Evolutionary conservation across 1,140 invertebrate genomes (phyloP), one percentile per base, ranked within the genome.

Genomic region (Caerostris extrusa): DNA sequence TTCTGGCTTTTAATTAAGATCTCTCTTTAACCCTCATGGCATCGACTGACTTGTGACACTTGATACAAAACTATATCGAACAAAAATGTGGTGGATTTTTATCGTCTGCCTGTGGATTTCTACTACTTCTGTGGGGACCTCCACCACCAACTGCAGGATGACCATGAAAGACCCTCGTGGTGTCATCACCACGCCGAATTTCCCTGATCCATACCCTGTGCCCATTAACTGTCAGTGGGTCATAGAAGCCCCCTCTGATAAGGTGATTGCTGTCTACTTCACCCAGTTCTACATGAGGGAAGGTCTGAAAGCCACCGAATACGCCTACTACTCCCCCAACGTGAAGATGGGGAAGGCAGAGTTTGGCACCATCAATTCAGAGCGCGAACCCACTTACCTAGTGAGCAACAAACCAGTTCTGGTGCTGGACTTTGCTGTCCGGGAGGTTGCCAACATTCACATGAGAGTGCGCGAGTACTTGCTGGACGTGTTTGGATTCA

Each of bases 401-500:
- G 97, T 97, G 95, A 97, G 98, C 61, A 96, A 97, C 95, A 97
- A 97, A 77, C 97, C 97, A 57, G 98, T 97, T 94, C 96, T 99
- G 67, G 98, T 98, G 50, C 97, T 99, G 57, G 97, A 98, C 77
- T 97, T 99, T 95, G 96, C 96, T 5, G 96, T 98, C 77, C 96
- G 97, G 93, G 96, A 97, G 34, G 96, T 98, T 86, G 98, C 98
- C 95, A 98, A 98, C 6, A 97, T 98, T 64, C 98, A 99, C 96
- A 96, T 99, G 67, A 96, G 98, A 2, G 98, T 98, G 0, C 96
- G 98, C 81, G 97, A 98, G 95, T 97, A 97, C 87, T 96, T 99
- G 14, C 96, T 98, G 53, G 97, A 98, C 94, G 98, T 98, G 4
- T 98, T 98, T 95, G 98, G 98, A 7, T 98, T 99, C 96, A 99